phyloP scores from a whole-genome alignment of 2,797 vertebrate genomes.

The Geotria australis region DNA sequence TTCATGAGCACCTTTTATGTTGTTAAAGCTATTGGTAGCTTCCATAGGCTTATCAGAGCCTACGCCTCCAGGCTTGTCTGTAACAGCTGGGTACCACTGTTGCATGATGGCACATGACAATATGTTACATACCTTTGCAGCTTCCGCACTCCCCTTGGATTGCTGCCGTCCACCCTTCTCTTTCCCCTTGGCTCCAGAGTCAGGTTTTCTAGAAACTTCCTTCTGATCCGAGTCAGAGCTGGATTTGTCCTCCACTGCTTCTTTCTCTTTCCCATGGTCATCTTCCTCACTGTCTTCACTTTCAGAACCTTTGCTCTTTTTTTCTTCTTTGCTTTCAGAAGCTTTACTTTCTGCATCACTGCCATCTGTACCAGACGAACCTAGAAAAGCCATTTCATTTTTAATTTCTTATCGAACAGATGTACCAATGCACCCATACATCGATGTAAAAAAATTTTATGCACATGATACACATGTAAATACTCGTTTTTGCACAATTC shows the following conservation, averaged over 20 bases:
- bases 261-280: background rate
- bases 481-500: background rate
- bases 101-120: no score
- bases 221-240: background rate
- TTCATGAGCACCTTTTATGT: no score
- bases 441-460: background rate
- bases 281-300: background rate
- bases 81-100: no score
- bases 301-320: background rate
- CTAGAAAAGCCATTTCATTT: background rate
- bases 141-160: background rate
- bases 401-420: no score
- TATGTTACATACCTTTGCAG: background rate
- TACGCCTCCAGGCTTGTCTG: no score
- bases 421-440: background rate
- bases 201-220: background rate
- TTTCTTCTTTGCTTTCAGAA: background rate
- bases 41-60: no score
- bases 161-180: background rate
- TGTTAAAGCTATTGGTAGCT: no score
- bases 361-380: background rate
- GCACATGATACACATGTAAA: background rate
- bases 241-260: background rate
- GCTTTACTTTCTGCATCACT: background rate
- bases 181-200: background rate